Percentiles rank a stretch among this genome's conserved stretches.
Evolutionary conservation across 2,797 vertebrate species (phyloP).

Genomic region (Scolopax rusticola): DNA sequence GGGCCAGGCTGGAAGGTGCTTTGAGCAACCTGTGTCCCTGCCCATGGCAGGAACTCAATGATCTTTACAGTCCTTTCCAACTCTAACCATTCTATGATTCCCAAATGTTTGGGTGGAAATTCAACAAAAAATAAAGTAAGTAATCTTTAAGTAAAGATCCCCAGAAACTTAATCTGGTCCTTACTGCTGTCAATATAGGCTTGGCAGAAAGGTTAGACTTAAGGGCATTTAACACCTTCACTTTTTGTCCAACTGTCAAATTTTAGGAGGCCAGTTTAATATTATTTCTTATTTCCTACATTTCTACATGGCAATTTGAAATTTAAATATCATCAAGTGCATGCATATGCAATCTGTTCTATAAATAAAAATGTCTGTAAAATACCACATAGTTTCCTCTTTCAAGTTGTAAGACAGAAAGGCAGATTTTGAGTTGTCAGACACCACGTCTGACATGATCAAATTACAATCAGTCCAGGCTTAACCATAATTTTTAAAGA

Average conservation of each 20-base stretch:
- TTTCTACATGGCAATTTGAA: constrained; percentile 20
- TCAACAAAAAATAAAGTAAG: neutral
- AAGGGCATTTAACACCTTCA: neutral
- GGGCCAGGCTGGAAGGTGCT: too few relatives aligned
- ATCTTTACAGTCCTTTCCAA: too few relatives aligned
- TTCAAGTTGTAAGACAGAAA: neutral
- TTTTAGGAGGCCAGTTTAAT: neutral
- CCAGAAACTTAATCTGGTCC: neutral
- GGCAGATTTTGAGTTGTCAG: constrained; percentile 25
- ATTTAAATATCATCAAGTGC: constrained; percentile 20
- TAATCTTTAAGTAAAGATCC: neutral
- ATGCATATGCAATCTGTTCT: constrained; percentile 19
- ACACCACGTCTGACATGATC: constrained; percentile 22
- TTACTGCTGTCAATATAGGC: neutral
- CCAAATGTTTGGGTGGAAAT: neutral
- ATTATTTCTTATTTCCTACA: neutral
- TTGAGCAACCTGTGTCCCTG: too few relatives aligned
- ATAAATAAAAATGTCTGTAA: constrained; percentile 36
- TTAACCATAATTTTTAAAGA: neutral
- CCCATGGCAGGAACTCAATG: too few relatives aligned
- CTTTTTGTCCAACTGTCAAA: neutral
- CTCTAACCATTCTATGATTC: too few relatives aligned
- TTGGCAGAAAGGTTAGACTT: neutral
- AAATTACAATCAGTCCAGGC: neutral
- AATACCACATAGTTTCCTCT: neutral